Conservation (phyloP, 2,113 vertebrate species). For the Anhinga anhinga region DNA sequence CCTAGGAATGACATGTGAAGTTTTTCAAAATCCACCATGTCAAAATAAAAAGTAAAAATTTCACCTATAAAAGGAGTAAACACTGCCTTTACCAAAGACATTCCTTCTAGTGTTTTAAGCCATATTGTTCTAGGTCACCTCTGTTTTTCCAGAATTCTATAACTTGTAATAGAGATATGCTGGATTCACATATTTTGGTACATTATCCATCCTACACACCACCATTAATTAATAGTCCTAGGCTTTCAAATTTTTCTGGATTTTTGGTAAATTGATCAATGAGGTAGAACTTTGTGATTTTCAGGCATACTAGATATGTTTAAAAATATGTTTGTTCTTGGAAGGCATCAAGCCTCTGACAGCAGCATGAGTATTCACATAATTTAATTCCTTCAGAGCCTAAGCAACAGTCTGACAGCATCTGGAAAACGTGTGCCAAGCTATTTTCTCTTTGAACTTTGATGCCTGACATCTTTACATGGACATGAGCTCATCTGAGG, state of each 20-base stretch:
- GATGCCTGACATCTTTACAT: slow-evolving; percentile 35
- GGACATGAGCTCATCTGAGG: slow-evolving; percentile 50
- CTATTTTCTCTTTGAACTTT: slow-evolving; percentile 60
- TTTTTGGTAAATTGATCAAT: not conserved
- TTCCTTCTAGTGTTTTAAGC: not conserved
- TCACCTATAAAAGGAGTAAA: slow-evolving; percentile 2
- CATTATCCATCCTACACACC: not conserved
- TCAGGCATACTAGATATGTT: not conserved
- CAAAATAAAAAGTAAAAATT: slow-evolving; percentile 27
- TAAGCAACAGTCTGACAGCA: slow-evolving; percentile 40
- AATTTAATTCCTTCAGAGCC: slow-evolving; percentile 53
- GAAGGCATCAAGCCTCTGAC: not conserved
- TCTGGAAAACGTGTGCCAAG: slow-evolving; percentile 33
- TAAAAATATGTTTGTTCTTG: slow-evolving; percentile 4
- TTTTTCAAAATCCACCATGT: slow-evolving; percentile 12
- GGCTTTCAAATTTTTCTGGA: not conserved
- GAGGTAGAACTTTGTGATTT: not conserved
- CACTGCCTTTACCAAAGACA: not conserved
- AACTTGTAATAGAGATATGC: not conserved
- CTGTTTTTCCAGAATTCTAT: not conserved
- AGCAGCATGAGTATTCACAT: slow-evolving; percentile 5
- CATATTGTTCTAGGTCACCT: not conserved
- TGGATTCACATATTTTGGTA: not conserved
- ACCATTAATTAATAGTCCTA: not conserved
- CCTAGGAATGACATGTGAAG: not conserved